Conservation (phyloP, 1,140 invertebrate species). For the Pachyrhynchus sulphureomaculatus region DNA sequence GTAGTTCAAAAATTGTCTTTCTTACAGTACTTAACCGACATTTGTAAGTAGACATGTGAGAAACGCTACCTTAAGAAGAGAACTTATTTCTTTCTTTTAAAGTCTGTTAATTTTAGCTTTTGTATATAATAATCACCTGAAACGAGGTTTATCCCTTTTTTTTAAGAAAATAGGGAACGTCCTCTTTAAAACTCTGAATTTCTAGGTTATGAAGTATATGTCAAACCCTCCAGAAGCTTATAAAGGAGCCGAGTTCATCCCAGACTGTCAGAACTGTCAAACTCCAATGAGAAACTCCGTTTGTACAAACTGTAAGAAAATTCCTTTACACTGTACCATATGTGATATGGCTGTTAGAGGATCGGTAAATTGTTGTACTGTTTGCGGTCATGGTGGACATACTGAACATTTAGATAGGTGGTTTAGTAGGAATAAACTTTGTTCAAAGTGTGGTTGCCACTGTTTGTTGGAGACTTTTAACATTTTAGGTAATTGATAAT, state of each 20-base stretch:
- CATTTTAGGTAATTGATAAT: conserved; percentile 23
- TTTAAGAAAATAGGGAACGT: no score
- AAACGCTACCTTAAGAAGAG: no score
- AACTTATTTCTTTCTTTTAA: no score
- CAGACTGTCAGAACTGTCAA: conserved; percentile 71
- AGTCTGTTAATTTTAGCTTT: no score
- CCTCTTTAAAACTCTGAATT: no score
- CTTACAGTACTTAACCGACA: no score
- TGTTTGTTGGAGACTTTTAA: conserved; percentile 70
- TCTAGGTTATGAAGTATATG: conserved; percentile 69
- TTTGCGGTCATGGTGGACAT: conserved; percentile 92
- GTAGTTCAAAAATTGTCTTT: no score
- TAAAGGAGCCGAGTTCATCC: conserved; percentile 74
- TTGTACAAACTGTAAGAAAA: conserved; percentile 56
- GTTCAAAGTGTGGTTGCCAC: conserved; percentile 86
- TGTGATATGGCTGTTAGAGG: conserved; percentile 86
- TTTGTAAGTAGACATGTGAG: no score
- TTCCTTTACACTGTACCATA: conserved; percentile 66
- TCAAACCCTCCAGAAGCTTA: conserved; percentile 58
- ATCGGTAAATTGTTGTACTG: conserved; percentile 76
- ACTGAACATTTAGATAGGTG: conserved; percentile 76
- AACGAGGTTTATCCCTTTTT: no score
- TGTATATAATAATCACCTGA: no score
- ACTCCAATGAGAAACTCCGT: conserved; percentile 63
- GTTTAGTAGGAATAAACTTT: conserved; percentile 69